These are phyloP conservation scores for Varanus komodoensis DNA, from an alignment of 2,113 vertebrate species.

Conservation along the genomic window DNA sequence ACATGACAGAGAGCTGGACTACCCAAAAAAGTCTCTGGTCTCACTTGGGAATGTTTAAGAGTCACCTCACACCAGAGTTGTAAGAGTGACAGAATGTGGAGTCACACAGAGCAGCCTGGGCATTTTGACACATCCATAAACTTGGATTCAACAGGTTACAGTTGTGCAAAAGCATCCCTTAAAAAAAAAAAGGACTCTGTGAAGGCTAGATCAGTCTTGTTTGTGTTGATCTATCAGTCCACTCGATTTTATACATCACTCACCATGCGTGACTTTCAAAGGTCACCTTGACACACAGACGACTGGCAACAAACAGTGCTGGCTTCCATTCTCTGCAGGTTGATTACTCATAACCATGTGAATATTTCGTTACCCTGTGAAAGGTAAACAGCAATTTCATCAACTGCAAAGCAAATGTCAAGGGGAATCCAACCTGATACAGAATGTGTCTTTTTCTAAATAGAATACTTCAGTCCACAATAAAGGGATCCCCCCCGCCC, in stretches of 20 bases:
- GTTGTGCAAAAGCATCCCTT: neutral
- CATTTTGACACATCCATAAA: neutral
- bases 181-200: neutral
- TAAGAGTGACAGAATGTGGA: neutral
- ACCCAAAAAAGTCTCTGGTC: neutral
- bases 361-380: neutral
- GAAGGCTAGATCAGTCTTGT: neutral
- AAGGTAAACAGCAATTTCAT: neutral
- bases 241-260: neutral
- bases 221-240: neutral
- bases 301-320: neutral
- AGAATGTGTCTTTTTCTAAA: neutral
- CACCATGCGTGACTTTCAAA: neutral
- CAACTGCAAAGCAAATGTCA: neutral
- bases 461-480: neutral
- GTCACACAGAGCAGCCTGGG: neutral
- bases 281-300: constrained; percentile 14
- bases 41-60: neutral
- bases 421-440: neutral
- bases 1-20: neutral
- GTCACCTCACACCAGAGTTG: neutral
- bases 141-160: neutral
- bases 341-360: neutral
- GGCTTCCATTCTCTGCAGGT: neutral
- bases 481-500: neutral